Evolutionary conservation across 2,888 invertebrate genomes (phyloP).

Genomic region (Ormyrus rosae): DNA sequence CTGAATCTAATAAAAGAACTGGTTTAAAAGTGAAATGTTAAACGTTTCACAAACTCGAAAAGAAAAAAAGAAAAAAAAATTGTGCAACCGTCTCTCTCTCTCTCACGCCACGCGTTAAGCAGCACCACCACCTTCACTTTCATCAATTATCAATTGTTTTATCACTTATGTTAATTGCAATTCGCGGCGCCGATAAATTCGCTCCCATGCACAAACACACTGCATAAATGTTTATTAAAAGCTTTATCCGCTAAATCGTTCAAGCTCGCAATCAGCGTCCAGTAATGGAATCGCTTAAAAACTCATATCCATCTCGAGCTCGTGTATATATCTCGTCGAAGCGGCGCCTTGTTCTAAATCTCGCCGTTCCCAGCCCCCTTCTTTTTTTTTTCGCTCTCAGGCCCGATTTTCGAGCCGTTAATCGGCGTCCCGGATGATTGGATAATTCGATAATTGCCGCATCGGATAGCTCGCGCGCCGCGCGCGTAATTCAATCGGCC

Average conservation of each 20-base stretch:
- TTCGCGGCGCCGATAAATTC: background rate
- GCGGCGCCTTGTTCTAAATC: background rate
- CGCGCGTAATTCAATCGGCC: conserved; percentile 23
- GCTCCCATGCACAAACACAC: background rate
- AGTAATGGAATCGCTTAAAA: conserved; percentile 32
- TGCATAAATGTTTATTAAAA: conserved; percentile 38
- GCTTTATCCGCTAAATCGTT: conserved; percentile 18
- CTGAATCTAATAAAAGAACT: too few relatives aligned
- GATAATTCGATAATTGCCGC: conserved; percentile 52
- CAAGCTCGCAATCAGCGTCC: background rate
- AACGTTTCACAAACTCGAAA: too few relatives aligned
- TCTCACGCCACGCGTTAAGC: too few relatives aligned
- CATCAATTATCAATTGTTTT: too few relatives aligned
- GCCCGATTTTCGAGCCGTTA: conserved; percentile 20
- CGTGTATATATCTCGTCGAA: background rate
- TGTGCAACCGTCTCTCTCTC: too few relatives aligned
- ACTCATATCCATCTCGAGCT: background rate
- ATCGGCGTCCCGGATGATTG: conserved; percentile 44
- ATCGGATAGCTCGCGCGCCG: conserved; percentile 4
- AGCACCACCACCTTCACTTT: too few relatives aligned
- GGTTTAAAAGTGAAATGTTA: too few relatives aligned
- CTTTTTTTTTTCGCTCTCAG: conserved; percentile 8
- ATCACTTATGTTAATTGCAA: too few relatives aligned
- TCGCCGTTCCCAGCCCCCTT: too few relatives aligned
- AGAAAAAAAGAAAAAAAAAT: too few relatives aligned